Evolutionary conservation across 2,888 invertebrate species (phyloP).

Genomic region (Nipponacmea schrenckii): DNA sequence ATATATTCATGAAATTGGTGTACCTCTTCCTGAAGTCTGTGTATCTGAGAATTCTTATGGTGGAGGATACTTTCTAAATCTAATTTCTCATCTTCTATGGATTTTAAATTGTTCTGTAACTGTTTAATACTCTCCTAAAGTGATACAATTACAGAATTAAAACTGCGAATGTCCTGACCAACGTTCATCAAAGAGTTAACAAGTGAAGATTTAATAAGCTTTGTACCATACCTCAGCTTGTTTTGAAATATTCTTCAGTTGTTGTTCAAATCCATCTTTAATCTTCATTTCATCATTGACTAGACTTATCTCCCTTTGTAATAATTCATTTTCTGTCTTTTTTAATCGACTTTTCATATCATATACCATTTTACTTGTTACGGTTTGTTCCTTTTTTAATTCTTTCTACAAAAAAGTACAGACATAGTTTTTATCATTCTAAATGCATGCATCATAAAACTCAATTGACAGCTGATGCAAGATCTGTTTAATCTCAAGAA

Average conservation of each 20-base stretch:
- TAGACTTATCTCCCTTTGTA: constrained; percentile 16
- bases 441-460: background rate
- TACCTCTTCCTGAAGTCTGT: constrained; percentile 9
- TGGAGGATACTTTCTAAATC: background rate
- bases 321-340: constrained; percentile 17
- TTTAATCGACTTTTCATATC: constrained; percentile 12
- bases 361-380: background rate
- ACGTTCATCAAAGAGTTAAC: too few relatives aligned
- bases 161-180: too few relatives aligned
- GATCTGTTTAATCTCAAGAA: too few relatives aligned
- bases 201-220: too few relatives aligned
- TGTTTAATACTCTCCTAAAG: constrained; percentile 9
- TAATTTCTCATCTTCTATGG: background rate
- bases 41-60: constrained; percentile 10
- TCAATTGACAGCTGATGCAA: too few relatives aligned
- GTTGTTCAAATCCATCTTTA: constrained; percentile 8
- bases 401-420: background rate
- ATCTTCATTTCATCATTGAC: constrained; percentile 19
- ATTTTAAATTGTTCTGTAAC: background rate
- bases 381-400: constrained; percentile 3
- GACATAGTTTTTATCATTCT: background rate
- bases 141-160: background rate
- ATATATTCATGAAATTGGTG: background rate
- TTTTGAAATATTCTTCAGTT: constrained; percentile 7
- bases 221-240: constrained; percentile 3